Conservation (phyloP, 2,888 invertebrate genomes). For the Spisula solida region DNA sequence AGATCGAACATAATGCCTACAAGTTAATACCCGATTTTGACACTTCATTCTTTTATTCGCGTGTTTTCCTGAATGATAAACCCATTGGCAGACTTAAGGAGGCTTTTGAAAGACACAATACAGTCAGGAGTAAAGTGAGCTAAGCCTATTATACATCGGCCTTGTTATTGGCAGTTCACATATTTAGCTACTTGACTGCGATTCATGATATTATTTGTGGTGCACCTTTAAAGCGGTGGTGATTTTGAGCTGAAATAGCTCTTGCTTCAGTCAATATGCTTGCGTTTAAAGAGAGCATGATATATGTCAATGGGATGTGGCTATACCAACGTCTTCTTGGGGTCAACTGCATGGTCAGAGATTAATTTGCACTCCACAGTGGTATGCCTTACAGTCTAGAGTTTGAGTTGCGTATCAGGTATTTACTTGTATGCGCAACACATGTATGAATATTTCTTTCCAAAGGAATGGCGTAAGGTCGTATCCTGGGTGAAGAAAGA, state of each 20-base stretch:
- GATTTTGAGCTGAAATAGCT: not conserved
- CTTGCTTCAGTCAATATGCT: not conserved
- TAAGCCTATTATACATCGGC: constrained; percentile 54
- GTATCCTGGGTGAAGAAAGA: not conserved
- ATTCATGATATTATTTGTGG: not conserved
- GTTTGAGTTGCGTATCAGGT: not conserved
- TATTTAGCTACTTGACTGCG: not conserved
- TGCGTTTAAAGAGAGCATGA: not conserved
- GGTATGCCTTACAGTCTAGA: not conserved
- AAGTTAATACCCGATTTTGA: constrained; percentile 31
- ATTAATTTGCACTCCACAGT: not conserved
- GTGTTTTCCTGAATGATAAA: constrained; percentile 31
- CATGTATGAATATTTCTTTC: not conserved
- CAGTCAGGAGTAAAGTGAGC: constrained; percentile 42
- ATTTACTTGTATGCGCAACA: no score
- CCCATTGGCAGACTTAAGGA: constrained; percentile 14
- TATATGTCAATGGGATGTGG: not conserved
- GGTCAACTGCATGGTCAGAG: not conserved
- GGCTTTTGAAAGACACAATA: constrained; percentile 38
- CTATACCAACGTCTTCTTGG: not conserved
- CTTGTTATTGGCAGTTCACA: constrained; percentile 22
- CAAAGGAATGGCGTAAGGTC: not conserved
- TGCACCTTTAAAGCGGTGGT: no score
- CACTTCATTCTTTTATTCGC: constrained; percentile 20
- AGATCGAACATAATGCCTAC: not conserved